Conservation (phyloP, 2,113 vertebrate genomes). For the Sebastes fasciatus region DNA sequence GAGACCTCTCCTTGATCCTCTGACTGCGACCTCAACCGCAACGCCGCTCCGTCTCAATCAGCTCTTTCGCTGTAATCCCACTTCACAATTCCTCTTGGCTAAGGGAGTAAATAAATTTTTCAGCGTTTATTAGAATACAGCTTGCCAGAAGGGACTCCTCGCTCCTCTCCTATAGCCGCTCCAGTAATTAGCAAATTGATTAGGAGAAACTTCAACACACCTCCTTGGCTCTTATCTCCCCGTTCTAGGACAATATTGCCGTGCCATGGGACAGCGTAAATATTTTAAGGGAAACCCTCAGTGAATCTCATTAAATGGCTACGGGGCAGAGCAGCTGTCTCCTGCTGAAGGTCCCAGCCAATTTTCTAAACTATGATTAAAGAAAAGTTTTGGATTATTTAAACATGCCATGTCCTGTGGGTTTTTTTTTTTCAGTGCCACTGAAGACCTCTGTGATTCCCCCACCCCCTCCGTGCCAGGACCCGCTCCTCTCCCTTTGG, state of each 20-base stretch:
- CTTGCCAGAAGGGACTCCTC: conserved; percentile 84
- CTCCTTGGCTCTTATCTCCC: conserved; percentile 85
- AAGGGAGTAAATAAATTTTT: conserved; percentile 84
- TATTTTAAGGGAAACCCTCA: conserved; percentile 86
- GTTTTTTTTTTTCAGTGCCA: conserved; percentile 64
- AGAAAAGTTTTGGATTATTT: conserved; percentile 89
- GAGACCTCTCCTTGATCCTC: conserved; percentile 73
- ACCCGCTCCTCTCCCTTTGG: conserved; percentile 73
- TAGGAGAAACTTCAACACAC: conserved; percentile 85
- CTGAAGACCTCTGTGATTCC: conserved; percentile 76
- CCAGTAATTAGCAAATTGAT: conserved; percentile 88
- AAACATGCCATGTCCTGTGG: conserved; percentile 83
- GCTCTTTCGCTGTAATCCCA: conserved; percentile 76
- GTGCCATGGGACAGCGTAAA: conserved; percentile 84
- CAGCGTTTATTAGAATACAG: conserved; percentile 85
- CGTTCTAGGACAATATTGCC: conserved; percentile 85
- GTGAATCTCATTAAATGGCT: conserved; percentile 85
- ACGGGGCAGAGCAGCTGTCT: conserved; percentile 82
- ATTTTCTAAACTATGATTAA: conserved; percentile 89
- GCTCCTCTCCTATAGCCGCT: conserved; percentile 80
- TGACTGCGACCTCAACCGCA: conserved; percentile 73
- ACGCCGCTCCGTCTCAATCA: conserved; percentile 77
- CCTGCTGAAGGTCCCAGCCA: conserved; percentile 83
- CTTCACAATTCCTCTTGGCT: conserved; percentile 83
- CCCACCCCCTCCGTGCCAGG: conserved; percentile 57